Percentiles rank a stretch among this genome's conserved stretches.
Conservation (phyloP, 2,888 invertebrate species). For the Ypsolopha scabrella region DNA sequence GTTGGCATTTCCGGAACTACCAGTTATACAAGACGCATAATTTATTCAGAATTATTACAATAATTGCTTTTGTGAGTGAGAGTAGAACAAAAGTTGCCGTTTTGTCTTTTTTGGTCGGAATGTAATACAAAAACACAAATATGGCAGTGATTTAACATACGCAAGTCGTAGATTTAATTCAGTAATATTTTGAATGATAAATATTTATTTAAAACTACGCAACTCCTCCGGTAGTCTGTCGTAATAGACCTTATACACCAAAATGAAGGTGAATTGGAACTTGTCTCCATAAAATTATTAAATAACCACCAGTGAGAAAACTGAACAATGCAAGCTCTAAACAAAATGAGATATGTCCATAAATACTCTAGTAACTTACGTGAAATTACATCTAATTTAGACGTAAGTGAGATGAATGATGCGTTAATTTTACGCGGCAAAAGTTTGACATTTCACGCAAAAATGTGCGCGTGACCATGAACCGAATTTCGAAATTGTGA, state of each 20-base stretch:
- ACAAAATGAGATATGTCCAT: neutral
- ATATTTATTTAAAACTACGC: neutral
- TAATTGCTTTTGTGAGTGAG: neutral
- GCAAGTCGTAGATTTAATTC: neutral
- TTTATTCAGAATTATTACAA: neutral
- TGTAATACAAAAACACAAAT: no score
- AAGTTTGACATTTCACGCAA: constrained; percentile 1
- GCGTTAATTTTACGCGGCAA: neutral
- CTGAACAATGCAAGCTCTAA: neutral
- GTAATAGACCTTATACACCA: neutral
- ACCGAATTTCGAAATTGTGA: neutral
- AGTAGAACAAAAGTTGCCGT: neutral
- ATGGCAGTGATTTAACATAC: neutral
- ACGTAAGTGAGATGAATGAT: no score
- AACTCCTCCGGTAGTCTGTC: neutral
- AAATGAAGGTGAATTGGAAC: neutral
- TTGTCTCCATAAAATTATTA: neutral
- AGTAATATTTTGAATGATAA: neutral
- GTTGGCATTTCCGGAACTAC: constrained; percentile 1
- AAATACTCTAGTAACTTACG: neutral
- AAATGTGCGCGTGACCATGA: neutral
- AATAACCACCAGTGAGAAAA: neutral
- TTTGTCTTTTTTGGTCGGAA: no score
- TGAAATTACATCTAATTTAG: neutral
- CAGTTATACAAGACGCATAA: neutral